Evolutionary conservation across 1,140 invertebrate genomes (phyloP), one percentile per base, ranked within the genome.

Genomic region (Drosophila bipectinata): DNA sequence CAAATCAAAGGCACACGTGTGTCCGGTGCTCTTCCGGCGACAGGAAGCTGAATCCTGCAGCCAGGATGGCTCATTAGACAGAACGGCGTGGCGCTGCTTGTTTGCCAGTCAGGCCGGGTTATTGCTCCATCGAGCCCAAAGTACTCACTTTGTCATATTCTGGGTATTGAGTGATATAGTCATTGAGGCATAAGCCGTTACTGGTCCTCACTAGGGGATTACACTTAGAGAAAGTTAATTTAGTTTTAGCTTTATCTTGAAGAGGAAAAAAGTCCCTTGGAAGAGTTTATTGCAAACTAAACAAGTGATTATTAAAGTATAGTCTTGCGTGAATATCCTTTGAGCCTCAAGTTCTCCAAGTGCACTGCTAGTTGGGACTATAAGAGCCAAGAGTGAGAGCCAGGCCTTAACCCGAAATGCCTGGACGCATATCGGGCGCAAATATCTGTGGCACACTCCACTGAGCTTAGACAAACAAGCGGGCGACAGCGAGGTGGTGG

Each of bases 401-500:
- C 34, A 44, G 58, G 63, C 28, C 72, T 72, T 71, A 64, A 84
- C 76, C 59, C 64, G 76, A 72, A 83, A 69, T 68, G 69, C 71
- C 64, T 79, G 67, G 34, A 52, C 68, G 77, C 77, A 87, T 85
- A 87, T 85, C 81, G 62, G 69, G 78, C 71, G 75, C 56, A 78
- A 87, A 82, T 87, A 87, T 87, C 83, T 88, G 54, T 61, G 78
- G 61, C 76, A 87, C 83, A 87, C 82, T 87, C 82, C 83, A 87
- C 69, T 87, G 71, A 59, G 62, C 82, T 88, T 82, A 88, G 75
- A 78, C 78, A 79, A 88, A 88, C 78, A 85, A 62, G 47, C 51
- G 14, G 62, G 60, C 45, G 53, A 68, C 80, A 60, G 73, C 61
- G 57, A 28, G 5, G 61, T 47, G 58, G 49, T 34, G 37, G 59